Conservation (phyloP, 2,888 invertebrate genomes). For the Drosophila tripunctata region DNA sequence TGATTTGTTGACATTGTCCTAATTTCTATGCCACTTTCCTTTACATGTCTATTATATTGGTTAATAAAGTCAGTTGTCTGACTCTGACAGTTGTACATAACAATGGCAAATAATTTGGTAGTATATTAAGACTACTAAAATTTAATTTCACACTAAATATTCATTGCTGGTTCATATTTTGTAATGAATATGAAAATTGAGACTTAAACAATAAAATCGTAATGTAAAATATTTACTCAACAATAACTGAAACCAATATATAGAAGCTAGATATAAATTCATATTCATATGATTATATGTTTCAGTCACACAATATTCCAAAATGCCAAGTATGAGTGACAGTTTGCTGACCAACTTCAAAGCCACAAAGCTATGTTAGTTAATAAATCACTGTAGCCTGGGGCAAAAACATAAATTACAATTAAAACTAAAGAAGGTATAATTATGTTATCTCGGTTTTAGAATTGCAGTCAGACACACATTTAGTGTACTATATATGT, state of each 20-base stretch:
- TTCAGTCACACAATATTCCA: neutral
- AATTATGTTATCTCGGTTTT: conserved; percentile 55
- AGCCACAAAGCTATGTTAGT: conserved; percentile 1
- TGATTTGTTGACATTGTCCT: conserved; percentile 76
- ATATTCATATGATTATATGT: neutral
- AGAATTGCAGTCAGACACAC: conserved; percentile 19
- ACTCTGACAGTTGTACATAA: conserved; percentile 2
- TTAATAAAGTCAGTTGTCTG: neutral
- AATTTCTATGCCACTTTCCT: neutral
- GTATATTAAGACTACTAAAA: too few relatives aligned
- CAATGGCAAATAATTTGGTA: neutral
- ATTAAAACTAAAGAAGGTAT: conserved; percentile 61
- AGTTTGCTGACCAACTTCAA: conserved; percentile 9
- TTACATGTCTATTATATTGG: neutral
- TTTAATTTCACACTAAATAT: too few relatives aligned
- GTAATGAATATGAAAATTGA: too few relatives aligned
- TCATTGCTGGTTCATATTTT: too few relatives aligned
- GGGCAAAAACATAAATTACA: conserved; percentile 65
- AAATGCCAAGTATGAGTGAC: conserved; percentile 2
- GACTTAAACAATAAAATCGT: too few relatives aligned
- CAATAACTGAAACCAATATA: conserved; percentile 1
- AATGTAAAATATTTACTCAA: too few relatives aligned
- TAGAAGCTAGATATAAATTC: neutral
- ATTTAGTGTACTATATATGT: conserved; percentile 25
- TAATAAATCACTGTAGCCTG: conserved; percentile 57